Evolutionary conservation across 2,113 vertebrate genomes (phyloP), one percentile per base, ranked within the genome.

Genomic region (Pedionomus torquatus): DNA sequence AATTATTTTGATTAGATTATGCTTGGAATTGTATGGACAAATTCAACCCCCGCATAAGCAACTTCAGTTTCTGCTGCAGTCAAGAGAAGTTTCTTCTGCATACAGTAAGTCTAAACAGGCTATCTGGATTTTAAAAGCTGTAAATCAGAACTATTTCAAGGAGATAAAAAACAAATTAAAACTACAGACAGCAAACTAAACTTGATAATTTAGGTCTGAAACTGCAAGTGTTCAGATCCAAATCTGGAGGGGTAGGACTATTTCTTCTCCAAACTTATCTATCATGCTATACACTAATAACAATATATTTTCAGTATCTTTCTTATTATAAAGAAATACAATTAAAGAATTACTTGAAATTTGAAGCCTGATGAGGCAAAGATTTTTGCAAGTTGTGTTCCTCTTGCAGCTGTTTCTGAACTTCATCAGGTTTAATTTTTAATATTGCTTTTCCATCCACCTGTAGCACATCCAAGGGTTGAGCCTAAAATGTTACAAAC

Each of bases 1-100:
- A 97, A 97, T 96, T 97, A 97, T 97, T 97, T 97, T 97, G 92
- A 97, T 97, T 97, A 96, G 94, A 97, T 97, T 95, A 97, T 54
- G 83, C 81, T 95, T 92, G 81, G 91, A 92, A 95, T 95, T 82
- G 57, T 95, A 96, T 51, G 65, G 83, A 94, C 70, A 96, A 91
- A 91, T 91, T 95, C 92, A 93, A 89, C 65, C 74, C 81, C 61
- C 81, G 49, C 81, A 89, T 87, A 95, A 97, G 95, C 89, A 97
- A 91, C 90, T 96, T 91, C 77, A 72, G 74, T 81, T 87, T 75
- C 89, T 95, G 72, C 87, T 89, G 95, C 83, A 76, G 65, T 64
- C 89, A 95, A 82, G 46, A 52, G 46, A 76, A 96, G 84, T 88
- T 93, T 80, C 82, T 85, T 80, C 74, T 69, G 61, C 81, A 72